Conservation (phyloP, 1,140 invertebrate genomes). For the Philopotamus ludificatus region DNA sequence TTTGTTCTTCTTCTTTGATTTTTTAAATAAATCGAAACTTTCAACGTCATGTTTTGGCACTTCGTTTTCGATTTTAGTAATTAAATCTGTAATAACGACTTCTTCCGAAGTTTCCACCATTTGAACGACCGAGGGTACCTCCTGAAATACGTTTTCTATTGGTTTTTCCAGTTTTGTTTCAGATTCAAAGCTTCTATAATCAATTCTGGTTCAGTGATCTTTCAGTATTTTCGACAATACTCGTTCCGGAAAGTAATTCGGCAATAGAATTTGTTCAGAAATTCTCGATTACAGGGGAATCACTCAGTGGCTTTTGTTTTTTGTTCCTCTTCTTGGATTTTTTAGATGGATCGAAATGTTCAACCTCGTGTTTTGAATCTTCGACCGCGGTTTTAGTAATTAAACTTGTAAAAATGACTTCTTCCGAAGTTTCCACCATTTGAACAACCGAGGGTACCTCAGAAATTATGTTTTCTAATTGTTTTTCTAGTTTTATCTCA, state of each 20-base stretch:
- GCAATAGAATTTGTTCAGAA: too few species aligned
- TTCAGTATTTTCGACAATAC: background rate
- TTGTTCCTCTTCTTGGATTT: background rate
- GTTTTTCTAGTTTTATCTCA: background rate
- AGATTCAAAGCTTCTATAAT: too few species aligned
- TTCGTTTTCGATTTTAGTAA: background rate
- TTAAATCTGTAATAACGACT: background rate
- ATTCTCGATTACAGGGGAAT: background rate
- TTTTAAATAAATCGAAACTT: background rate
- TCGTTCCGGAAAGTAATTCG: too few species aligned
- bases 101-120: background rate
- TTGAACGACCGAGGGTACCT: too few species aligned
- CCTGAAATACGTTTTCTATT: too few species aligned
- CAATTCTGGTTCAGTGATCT: too few species aligned
- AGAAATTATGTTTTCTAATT: too few species aligned
- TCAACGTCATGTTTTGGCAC: background rate
- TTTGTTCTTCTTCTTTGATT: conserved; percentile 13
- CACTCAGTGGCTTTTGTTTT: background rate
- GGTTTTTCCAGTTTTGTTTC: too few species aligned
- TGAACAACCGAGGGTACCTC: too few species aligned
- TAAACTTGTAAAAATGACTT: background rate
- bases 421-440: background rate
- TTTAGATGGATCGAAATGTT: background rate
- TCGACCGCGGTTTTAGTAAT: background rate
- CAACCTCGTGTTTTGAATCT: background rate